Evolutionary conservation across 1,140 invertebrate species (phyloP).

Genomic region (Antheraea pernyi): DNA sequence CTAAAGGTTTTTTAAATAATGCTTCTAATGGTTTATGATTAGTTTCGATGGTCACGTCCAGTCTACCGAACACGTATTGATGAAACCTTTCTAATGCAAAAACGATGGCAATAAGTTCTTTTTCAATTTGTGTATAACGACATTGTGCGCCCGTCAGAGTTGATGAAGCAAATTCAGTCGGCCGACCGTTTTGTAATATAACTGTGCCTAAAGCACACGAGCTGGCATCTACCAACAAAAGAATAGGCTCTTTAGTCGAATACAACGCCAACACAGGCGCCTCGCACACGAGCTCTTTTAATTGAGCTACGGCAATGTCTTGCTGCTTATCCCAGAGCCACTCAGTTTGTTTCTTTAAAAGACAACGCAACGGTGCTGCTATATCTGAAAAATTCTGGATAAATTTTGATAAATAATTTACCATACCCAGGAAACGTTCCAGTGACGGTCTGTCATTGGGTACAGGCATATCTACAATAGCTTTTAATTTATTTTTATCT

Average conservation of each 20-base stretch:
- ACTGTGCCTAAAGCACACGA: slow-evolving; percentile 39
- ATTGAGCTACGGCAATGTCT: slow-evolving; percentile 29
- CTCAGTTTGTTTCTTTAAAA: slow-evolving; percentile 45
- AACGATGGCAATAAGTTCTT: slow-evolving; percentile 1
- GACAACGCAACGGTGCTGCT: slow-evolving; percentile 27
- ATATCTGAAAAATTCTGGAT: slow-evolving; percentile 47
- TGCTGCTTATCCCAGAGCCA: slow-evolving; percentile 49
- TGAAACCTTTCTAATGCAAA: slow-evolving; percentile 6
- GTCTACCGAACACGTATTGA: background rate
- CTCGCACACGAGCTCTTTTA: slow-evolving; percentile 38
- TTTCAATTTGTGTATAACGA: slow-evolving; percentile 5
- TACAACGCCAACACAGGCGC: slow-evolving; percentile 39
- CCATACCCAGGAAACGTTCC: slow-evolving; percentile 58
- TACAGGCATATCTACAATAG: slow-evolving; percentile 20
- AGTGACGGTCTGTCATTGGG: slow-evolving; percentile 54
- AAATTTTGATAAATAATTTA: slow-evolving; percentile 49
- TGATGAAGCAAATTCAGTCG: slow-evolving; percentile 48
- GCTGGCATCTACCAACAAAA: slow-evolving; percentile 41
- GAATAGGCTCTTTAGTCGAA: slow-evolving; percentile 12
- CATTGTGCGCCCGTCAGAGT: background rate
- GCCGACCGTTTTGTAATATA: slow-evolving; percentile 36
- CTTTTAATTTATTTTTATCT: slow-evolving; percentile 11
- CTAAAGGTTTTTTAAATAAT: slow-evolving; percentile 9
- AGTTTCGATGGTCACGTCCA: slow-evolving; percentile 19
- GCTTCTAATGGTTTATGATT: slow-evolving; percentile 9